These are phyloP conservation scores for Callinectes sapidus DNA, from an alignment of 2,888 invertebrate species.

Conservation along the genomic window DNA sequence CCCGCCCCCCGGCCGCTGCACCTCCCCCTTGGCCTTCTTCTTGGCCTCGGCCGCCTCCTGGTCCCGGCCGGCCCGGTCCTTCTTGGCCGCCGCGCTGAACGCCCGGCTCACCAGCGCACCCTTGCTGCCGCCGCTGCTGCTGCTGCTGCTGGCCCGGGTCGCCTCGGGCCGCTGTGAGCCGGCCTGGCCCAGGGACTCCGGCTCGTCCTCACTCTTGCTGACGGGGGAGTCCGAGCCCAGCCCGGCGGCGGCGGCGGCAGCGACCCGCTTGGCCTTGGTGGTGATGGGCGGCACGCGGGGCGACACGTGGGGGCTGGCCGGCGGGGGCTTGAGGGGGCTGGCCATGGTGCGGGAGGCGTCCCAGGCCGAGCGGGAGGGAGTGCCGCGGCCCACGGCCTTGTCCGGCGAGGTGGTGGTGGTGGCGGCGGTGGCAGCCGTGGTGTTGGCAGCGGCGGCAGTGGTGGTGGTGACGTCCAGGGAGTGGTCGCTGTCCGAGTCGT, in stretches of 20 bases:
- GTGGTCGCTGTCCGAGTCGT: slow-evolving; percentile 52
- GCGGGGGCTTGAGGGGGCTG: slow-evolving; percentile 54
- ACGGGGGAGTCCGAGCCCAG: slow-evolving; percentile 45
- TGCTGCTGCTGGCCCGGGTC: slow-evolving; percentile 29
- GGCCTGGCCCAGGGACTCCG: not conserved
- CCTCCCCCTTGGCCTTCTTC: slow-evolving; percentile 41
- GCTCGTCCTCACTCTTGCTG: slow-evolving; percentile 59
- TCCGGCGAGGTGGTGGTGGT: slow-evolving; percentile 48
- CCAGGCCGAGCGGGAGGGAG: slow-evolving; percentile 57
- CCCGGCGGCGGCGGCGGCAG: slow-evolving; percentile 15
- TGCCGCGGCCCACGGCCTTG: slow-evolving; percentile 44
- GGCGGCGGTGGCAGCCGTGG: too few species aligned
- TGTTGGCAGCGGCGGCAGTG: too few species aligned
- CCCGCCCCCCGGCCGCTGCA: not conserved
- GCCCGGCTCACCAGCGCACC: slow-evolving; percentile 49
- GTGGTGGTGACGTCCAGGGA: slow-evolving; percentile 52
- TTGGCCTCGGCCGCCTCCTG: slow-evolving; percentile 45
- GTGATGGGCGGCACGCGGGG: slow-evolving; percentile 28
- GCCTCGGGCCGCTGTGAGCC: slow-evolving; percentile 22
- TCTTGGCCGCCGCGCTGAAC: slow-evolving; percentile 49
- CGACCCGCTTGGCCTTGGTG: slow-evolving; percentile 39
- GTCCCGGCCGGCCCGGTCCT: slow-evolving; percentile 51
- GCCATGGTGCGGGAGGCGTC: slow-evolving; percentile 29
- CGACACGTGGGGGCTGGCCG: slow-evolving; percentile 59
- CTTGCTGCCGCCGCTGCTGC: slow-evolving; percentile 33